Base-by-base conservation (phyloP, 2,888 invertebrate genomes). In the Allacma fusca region DNA sequence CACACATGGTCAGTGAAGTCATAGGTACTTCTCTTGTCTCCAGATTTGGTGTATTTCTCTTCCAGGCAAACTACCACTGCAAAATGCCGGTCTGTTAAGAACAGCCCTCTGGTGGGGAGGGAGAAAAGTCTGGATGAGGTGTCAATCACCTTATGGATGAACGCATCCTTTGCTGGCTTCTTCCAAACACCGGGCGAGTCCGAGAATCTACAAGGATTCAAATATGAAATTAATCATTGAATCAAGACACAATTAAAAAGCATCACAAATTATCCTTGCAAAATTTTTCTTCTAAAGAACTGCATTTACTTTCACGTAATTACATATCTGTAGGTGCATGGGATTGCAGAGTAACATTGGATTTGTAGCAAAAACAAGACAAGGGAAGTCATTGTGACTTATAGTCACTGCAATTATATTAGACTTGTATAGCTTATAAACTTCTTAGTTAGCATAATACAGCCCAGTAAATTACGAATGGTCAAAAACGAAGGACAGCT, bases 1-100 rank as follows among this genome's bases (percentile, higher is more conserved):
- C 72, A 72, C 26, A 57, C 72, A 21, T 72, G 57, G 19, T 72
- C 62, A 16, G 28, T 72, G 34, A 72, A 72, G 59, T 72, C 59
- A 23, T 72, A 72, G 13, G 57, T 72, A 28, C 29, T 57, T 21
- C 26, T 50, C 28, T 28, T 50, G 28, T 57, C 72, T 29, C 29
- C 59, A 28, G 34, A 57, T 19, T 70, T 65, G 24, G 65, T 43
- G 40, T 24, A 50, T 19, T 43, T 50, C 13, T 50, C 70, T 12
- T 70, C 50, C 50, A 50, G n/a, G 13, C 44, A 50, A 19, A 62
- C 29, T 5, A 62, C 72, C 5, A 62, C 57, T n/a, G 72, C 57
- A 34, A 62, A 57, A 19, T 62, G 57, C 12, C 21, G 28, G 23
- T 72, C 29, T 2, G n/a, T 59, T 1, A 72, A n/a, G 59, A 57